A percentile compares a stretch with the other conserved stretches of the same genome.
Conservation (phyloP, 2,113 vertebrate species). For the Dermatemys mawii region DNA sequence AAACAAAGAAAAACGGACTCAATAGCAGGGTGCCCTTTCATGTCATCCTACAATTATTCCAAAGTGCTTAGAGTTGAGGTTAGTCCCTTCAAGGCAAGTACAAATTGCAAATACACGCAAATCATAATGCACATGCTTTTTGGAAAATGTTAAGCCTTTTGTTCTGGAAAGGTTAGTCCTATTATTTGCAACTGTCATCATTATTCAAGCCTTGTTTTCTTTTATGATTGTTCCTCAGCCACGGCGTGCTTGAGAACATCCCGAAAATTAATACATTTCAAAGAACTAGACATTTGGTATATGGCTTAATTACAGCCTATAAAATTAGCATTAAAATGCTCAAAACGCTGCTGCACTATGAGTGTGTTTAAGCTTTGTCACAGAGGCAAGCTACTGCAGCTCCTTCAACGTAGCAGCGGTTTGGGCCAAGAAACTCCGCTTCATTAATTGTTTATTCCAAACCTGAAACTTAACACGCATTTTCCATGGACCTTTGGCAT, state of each 20-base stretch:
- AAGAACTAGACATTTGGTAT: conserved; percentile 65
- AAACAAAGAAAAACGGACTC: conserved; percentile 11
- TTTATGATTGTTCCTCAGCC: conserved; percentile 66
- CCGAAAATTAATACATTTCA: conserved; percentile 69
- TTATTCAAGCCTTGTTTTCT: conserved; percentile 66
- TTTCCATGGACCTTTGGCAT: conserved; percentile 64
- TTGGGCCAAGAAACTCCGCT: conserved; percentile 66
- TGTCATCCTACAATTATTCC: conserved; percentile 66
- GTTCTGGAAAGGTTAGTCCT: conserved; percentile 46
- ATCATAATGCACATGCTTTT: conserved; percentile 56
- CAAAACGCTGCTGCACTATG: conserved; percentile 52
- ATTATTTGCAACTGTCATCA: conserved; percentile 70
- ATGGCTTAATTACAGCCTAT: conserved; percentile 69
- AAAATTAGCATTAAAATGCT: conserved; percentile 73
- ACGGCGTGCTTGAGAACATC: conserved; percentile 65
- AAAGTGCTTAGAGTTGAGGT: conserved; percentile 44
- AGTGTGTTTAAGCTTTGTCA: conserved; percentile 40
- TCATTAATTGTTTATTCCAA: conserved; percentile 78
- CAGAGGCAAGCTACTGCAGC: conserved; percentile 59
- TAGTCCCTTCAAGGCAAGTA: conserved; percentile 64
- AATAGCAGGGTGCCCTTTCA: conserved; percentile 63
- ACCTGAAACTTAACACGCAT: conserved; percentile 61
- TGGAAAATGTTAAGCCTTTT: conserved; percentile 67
- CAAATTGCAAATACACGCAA: conserved; percentile 71
- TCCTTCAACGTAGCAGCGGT: background rate